A percentile compares a stretch with the other conserved stretches of the same genome.
Evolutionary conservation across 37 sponge, comb jelly and placozoan species (phyloP).

Genomic region (Geodia barretti): DNA sequence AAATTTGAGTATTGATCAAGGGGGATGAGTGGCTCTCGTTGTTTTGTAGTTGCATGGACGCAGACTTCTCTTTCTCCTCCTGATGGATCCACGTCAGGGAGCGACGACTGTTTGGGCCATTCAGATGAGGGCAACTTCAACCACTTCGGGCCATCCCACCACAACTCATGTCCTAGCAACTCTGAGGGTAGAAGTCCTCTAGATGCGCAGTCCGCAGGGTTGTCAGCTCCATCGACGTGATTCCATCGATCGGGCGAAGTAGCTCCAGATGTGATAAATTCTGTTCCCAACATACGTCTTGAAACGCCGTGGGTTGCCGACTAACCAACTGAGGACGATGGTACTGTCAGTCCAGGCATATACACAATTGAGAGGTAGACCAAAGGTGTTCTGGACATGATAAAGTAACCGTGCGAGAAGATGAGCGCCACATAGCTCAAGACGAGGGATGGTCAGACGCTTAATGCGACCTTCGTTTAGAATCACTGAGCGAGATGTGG

Average conservation of each 20-base stretch:
- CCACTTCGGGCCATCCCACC: slow-evolving; percentile 30
- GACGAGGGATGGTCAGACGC: slow-evolving; percentile 27
- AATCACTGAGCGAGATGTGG: too few species aligned
- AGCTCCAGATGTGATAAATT: too few species aligned
- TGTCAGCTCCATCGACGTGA: slow-evolving; percentile 10
- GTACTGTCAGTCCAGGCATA: too few species aligned
- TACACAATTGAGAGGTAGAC: too few species aligned
- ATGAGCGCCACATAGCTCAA: slow-evolving; percentile 25
- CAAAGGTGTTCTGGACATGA: too few species aligned
- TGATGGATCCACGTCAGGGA: too few species aligned
- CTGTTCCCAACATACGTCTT: slow-evolving; percentile 38
- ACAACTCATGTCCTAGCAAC: slow-evolving; percentile 17
- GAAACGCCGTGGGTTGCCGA: slow-evolving; percentile 7
- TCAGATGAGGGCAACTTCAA: background rate
- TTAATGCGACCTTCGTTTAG: too few species aligned
- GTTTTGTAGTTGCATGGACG: background rate
- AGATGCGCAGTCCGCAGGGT: slow-evolving; percentile 46
- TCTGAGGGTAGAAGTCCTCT: slow-evolving; percentile 25
- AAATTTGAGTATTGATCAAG: slow-evolving; percentile 6
- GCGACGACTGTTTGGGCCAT: slow-evolving; percentile 3
- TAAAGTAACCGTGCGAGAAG: too few species aligned
- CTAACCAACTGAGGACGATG: slow-evolving; percentile 49
- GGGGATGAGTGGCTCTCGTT: background rate
- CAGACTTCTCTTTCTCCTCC: slow-evolving; percentile 12
- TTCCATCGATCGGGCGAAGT: slow-evolving; percentile 22